A percentile compares a stretch with the other conserved stretches of the same genome.
phyloP scores from a whole-genome alignment of 64 coral and sea anemone genomes.

The Montipora sp. region DNA sequence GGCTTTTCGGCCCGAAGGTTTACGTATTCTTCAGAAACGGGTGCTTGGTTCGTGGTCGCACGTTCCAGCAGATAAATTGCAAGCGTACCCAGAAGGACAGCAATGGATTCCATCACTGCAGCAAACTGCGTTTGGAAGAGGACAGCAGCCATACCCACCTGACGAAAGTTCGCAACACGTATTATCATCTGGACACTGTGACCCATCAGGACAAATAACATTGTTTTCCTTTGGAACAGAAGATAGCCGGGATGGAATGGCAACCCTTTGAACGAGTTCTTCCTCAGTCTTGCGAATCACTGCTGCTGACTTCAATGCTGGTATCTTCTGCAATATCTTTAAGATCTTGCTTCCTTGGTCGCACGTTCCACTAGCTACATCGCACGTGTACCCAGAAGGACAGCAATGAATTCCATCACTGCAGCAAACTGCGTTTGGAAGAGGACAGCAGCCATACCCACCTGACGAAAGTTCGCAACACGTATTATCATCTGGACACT shows the following conservation, averaged over 20 bases:
- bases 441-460: constrained; percentile 80
- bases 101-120: constrained; percentile 56
- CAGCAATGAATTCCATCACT: constrained; percentile 74
- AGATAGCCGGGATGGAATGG: too few relatives aligned
- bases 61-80: constrained; percentile 38
- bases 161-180: constrained; percentile 68
- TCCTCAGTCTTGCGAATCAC: neutral
- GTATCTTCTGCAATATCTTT: neutral
- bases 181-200: constrained; percentile 68
- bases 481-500: constrained; percentile 70
- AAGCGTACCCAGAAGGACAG: constrained; percentile 69
- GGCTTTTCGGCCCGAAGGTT: too few relatives aligned
- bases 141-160: constrained; percentile 60
- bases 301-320: neutral
- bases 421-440: constrained; percentile 90
- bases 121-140: constrained; percentile 70
- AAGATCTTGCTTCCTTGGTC: neutral
- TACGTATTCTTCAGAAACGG: too few relatives aligned
- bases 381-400: constrained; percentile 74
- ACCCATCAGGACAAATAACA: constrained; percentile 48
- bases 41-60: neutral
- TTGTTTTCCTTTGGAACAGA: neutral
- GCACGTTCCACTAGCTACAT: constrained; percentile 2
- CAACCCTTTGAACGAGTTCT: too few relatives aligned
- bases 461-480: constrained; percentile 47